A percentile compares a stretch with the other conserved stretches of the same genome.
Evolutionary conservation across 2,888 invertebrate genomes (phyloP).

Genomic region (Acleris cristana): DNA sequence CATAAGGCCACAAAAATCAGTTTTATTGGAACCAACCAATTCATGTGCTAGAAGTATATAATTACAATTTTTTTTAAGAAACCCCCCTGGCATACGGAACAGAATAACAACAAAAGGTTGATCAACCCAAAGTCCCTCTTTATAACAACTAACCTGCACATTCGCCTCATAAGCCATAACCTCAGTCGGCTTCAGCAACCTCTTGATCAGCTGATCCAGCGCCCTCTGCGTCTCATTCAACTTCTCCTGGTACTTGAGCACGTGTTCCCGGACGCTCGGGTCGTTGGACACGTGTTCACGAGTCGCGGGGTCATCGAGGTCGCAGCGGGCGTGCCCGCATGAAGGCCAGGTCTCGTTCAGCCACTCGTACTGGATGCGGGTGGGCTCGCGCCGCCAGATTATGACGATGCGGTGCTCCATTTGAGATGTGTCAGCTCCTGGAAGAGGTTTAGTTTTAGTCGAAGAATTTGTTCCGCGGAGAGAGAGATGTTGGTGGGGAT

Average conservation of each 20-base stretch:
- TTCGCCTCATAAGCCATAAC: conserved; percentile 90
- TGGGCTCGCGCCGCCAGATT: conserved; percentile 94
- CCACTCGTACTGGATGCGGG: conserved; percentile 96
- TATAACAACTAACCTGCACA: conserved; percentile 84
- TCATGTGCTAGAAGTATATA: no score
- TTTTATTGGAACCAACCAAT: no score
- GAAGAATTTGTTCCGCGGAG: no score
- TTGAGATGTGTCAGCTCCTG: conserved; percentile 76
- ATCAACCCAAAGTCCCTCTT: no score
- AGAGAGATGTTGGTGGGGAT: no score
- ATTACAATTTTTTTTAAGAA: no score
- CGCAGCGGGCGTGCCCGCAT: conserved; percentile 78
- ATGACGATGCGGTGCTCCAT: conserved; percentile 91
- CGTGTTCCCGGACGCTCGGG: conserved; percentile 65
- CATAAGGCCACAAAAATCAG: no score
- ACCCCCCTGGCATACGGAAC: no score
- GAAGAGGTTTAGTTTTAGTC: conserved; percentile 31
- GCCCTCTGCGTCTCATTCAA: conserved; percentile 89
- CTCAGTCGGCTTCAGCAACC: conserved; percentile 88
- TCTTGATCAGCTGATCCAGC: conserved; percentile 88
- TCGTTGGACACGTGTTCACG: conserved; percentile 31
- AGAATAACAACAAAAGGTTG: no score
- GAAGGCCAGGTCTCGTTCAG: conserved; percentile 88
- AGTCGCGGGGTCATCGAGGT: conserved; percentile 56
- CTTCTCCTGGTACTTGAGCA: conserved; percentile 65